A percentile compares a stretch with the other conserved stretches of the same genome.
Evolutionary conservation across 92 coral and sea anemone species (phyloP).

Genomic region (Diadumene lineata): DNA sequence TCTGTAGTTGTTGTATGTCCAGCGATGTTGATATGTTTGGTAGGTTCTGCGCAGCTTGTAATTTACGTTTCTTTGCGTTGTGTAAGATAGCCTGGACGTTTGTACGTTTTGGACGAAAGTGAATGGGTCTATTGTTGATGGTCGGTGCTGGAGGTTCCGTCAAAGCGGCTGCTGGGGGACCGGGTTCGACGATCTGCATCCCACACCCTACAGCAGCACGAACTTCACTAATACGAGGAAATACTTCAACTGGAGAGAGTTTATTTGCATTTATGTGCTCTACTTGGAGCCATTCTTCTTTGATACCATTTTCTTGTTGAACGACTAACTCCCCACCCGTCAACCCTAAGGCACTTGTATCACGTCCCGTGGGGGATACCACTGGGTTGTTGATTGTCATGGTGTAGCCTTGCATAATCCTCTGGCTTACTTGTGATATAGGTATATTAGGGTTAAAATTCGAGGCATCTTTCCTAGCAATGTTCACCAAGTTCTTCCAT

Average conservation of each 20-base stretch:
- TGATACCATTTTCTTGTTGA: conserved; percentile 2
- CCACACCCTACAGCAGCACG: conserved; percentile 39
- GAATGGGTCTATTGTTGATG: conserved; percentile 20
- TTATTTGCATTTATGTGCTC: too few species aligned
- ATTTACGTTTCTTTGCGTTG: conserved; percentile 46
- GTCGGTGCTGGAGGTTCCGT: conserved; percentile 14
- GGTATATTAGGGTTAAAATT: conserved; percentile 40
- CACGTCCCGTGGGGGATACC: conserved; percentile 19
- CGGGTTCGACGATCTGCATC: conserved; percentile 39
- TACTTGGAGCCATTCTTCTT: too few species aligned
- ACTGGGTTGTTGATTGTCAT: neutral
- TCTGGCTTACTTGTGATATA: conserved; percentile 55
- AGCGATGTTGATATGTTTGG: conserved; percentile 22
- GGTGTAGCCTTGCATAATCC: conserved; percentile 47
- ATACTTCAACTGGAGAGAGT: neutral
- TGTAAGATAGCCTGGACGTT: conserved; percentile 39
- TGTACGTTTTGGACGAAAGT: conserved; percentile 39
- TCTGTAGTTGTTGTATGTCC: conserved; percentile 55
- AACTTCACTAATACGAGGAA: conserved; percentile 22
- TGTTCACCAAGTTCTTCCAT: conserved; percentile 85
- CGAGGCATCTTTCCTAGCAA: conserved; percentile 63
- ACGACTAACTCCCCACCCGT: neutral
- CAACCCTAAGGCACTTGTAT: neutral
- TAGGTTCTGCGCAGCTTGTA: conserved; percentile 29
- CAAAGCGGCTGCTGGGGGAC: conserved; percentile 33